These are phyloP conservation scores for Suillia variegata DNA, from an alignment of 2,888 invertebrate species.

Conservation along the genomic window DNA sequence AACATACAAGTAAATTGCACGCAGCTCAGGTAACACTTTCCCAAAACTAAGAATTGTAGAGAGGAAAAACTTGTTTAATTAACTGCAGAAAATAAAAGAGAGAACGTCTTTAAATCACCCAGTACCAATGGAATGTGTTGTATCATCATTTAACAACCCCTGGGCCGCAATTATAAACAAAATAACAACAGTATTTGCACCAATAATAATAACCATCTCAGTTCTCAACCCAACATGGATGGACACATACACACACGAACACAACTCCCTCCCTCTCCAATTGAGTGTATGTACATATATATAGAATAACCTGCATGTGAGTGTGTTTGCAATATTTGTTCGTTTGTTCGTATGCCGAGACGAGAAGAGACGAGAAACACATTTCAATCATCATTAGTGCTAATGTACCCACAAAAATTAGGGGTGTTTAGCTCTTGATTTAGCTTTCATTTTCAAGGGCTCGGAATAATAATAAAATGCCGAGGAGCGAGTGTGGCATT, in stretches of 20 bases:
- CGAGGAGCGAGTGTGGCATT: slow-evolving; percentile 11
- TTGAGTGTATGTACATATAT: slow-evolving; percentile 3
- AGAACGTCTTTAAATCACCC: too few species aligned
- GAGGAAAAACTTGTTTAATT: too few species aligned
- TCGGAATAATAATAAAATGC: slow-evolving; percentile 2
- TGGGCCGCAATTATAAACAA: neutral
- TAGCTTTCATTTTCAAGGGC: slow-evolving; percentile 36
- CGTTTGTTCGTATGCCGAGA: slow-evolving; percentile 6
- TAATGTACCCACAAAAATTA: slow-evolving; percentile 63
- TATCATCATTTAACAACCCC: slow-evolving; percentile 1
- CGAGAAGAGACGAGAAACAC: slow-evolving; percentile 46
- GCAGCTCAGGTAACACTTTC: too few species aligned
- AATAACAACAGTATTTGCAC: neutral
- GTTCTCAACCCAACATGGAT: neutral
- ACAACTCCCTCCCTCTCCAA: neutral
- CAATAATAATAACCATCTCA: slow-evolving; percentile 3
- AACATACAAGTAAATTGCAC: too few species aligned
- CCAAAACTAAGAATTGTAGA: too few species aligned
- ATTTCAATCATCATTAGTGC: slow-evolving; percentile 63
- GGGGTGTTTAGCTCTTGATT: slow-evolving; percentile 48
- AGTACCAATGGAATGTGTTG: neutral
- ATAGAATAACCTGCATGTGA: neutral
- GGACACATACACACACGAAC: neutral
- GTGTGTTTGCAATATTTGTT: neutral
- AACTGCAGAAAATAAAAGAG: too few species aligned